phyloP scores from a whole-genome alignment of 2,113 vertebrate species.

The Paralichthys olivaceus region DNA sequence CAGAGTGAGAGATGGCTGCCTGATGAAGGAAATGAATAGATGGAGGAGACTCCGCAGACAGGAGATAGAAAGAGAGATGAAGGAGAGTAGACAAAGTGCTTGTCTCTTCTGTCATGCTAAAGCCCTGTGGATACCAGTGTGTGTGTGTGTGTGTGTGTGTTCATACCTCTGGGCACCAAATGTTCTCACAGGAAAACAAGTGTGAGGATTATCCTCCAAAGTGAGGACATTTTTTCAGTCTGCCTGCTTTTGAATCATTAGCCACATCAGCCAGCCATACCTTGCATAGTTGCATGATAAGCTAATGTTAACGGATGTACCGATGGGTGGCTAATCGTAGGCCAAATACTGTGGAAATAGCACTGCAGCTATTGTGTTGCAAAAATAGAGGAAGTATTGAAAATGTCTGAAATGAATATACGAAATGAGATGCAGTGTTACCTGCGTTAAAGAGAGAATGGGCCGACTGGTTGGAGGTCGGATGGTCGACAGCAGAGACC shows the following conservation, averaged over 20 bases:
- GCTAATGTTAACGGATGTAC: background rate
- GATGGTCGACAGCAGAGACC: too few relatives aligned
- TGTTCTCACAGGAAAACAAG: constrained; percentile 7
- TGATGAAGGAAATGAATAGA: constrained; percentile 80
- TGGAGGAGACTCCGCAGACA: constrained; percentile 66
- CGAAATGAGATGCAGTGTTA: too few relatives aligned
- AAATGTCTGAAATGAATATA: too few relatives aligned
- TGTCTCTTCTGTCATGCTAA: constrained; percentile 55
- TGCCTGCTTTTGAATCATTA: background rate
- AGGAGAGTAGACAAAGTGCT: constrained; percentile 64
- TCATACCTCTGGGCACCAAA: constrained; percentile 7
- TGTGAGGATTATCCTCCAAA: constrained; percentile 11
- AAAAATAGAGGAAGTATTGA: too few relatives aligned
- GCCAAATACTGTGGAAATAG: too few relatives aligned
- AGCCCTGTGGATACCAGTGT: constrained; percentile 42
- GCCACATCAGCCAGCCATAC: background rate
- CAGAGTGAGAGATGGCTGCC: constrained; percentile 69
- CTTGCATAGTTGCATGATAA: background rate
- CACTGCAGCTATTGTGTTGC: too few relatives aligned
- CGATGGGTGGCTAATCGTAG: background rate
- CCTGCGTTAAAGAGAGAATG: too few relatives aligned
- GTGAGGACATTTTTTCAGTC: background rate
- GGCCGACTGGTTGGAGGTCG: too few relatives aligned
- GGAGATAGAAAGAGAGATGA: constrained; percentile 74
- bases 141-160: constrained; percentile 19